phyloP scores from a whole-genome alignment of 2,797 vertebrate genomes.

The Okamejei kenojei region DNA sequence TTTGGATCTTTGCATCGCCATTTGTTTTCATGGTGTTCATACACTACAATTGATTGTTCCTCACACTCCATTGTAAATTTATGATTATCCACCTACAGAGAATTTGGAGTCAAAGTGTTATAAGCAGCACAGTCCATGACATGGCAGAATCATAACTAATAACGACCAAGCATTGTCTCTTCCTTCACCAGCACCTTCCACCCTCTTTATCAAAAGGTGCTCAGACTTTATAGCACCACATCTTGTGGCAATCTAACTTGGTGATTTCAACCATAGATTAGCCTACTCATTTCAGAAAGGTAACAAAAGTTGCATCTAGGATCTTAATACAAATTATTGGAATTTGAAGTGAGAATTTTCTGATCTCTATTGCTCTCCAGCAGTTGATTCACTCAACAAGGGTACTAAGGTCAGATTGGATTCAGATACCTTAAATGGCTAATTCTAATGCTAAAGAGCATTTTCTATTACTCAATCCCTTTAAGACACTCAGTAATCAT shows the following conservation, averaged over 20 bases:
- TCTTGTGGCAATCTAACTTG: neutral
- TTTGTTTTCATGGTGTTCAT: conserved; percentile 88
- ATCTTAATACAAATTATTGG: neutral
- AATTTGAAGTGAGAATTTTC: neutral
- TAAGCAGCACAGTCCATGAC: neutral
- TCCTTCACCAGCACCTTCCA: neutral
- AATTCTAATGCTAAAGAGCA: neutral
- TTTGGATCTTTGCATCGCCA: conserved; percentile 87
- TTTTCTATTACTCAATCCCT: neutral
- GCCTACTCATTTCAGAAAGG: neutral
- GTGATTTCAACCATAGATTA: neutral
- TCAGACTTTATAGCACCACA: too few species aligned
- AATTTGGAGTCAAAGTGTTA: neutral
- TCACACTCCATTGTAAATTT: conserved; percentile 82
- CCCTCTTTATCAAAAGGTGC: too few species aligned
- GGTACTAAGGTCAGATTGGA: too few species aligned
- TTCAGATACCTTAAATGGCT: neutral
- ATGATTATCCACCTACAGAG: conserved; percentile 77
- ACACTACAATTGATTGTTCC: conserved; percentile 78
- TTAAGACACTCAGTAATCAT: neutral
- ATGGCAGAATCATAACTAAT: neutral
- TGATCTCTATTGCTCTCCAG: too few species aligned
- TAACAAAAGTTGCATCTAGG: neutral
- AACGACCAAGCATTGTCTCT: neutral
- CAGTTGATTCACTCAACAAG: neutral